phyloP scores from a whole-genome alignment of 1,140 invertebrate genomes.

The Orius laevigatus region DNA sequence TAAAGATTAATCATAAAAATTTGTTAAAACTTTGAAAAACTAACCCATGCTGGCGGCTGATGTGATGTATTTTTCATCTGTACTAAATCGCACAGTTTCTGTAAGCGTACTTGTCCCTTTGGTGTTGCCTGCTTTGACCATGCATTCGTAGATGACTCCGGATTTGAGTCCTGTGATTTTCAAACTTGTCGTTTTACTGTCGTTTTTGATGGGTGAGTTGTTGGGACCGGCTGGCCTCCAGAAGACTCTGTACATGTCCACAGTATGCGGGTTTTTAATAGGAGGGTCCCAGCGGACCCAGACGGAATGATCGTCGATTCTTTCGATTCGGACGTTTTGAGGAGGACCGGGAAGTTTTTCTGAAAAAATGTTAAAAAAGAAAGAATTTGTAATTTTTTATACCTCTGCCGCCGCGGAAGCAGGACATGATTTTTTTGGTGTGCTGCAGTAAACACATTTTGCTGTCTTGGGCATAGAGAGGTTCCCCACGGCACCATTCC shows the following conservation, averaged over 20 bases:
- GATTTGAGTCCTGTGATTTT: slow-evolving; percentile 49
- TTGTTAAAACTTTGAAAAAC: background rate
- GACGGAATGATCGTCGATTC: slow-evolving; percentile 38
- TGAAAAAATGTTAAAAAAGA: slow-evolving; percentile 1
- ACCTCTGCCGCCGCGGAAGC: slow-evolving; percentile 62
- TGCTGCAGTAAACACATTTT: slow-evolving; percentile 52
- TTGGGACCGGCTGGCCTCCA: slow-evolving; percentile 30
- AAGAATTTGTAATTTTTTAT: slow-evolving; percentile 20
- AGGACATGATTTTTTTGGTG: slow-evolving; percentile 54
- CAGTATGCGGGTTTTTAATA: slow-evolving; percentile 59
- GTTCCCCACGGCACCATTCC: slow-evolving; percentile 54
- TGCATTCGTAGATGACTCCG: slow-evolving; percentile 55
- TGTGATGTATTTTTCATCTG: slow-evolving; percentile 48
- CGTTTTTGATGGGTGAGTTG: slow-evolving; percentile 39
- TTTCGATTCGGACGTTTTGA: slow-evolving; percentile 43
- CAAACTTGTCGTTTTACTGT: slow-evolving; percentile 50
- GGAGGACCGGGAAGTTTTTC: slow-evolving; percentile 57
- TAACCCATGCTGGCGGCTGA: slow-evolving; percentile 39
- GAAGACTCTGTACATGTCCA: slow-evolving; percentile 55
- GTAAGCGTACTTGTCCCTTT: slow-evolving; percentile 58
- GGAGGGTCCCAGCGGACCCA: slow-evolving; percentile 57
- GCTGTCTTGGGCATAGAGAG: slow-evolving; percentile 33
- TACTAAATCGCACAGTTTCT: slow-evolving; percentile 50
- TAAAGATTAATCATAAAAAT: too few species aligned
- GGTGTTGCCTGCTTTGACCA: slow-evolving; percentile 64